Conservation (phyloP, 2,797 vertebrate species). For the Falco peregrinus region DNA sequence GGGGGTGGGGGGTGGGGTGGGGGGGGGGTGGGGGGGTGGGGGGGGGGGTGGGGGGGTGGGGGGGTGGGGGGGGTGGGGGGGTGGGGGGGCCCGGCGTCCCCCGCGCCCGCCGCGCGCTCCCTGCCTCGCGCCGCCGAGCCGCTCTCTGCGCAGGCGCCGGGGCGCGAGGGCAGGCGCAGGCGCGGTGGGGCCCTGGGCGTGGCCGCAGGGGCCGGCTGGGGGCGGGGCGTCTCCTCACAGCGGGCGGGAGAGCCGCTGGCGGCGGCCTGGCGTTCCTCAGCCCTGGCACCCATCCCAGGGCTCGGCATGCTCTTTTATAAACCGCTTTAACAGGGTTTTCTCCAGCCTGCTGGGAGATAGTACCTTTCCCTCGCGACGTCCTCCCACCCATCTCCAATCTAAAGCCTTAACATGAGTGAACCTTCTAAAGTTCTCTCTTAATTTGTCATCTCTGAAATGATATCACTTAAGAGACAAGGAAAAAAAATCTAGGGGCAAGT, state of each 20-base stretch:
- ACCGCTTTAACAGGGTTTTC: background rate
- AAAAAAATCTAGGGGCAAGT: background rate
- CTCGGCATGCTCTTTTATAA: too few relatives aligned
- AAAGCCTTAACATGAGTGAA: background rate
- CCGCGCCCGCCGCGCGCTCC: accelerated
- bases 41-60: too few relatives aligned
- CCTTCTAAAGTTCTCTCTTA: background rate
- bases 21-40: too few relatives aligned
- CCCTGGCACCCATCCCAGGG: too few relatives aligned
- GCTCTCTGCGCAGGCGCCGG: background rate
- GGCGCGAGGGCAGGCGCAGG: background rate
- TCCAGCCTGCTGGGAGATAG: background rate
- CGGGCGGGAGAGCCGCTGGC: too few relatives aligned
- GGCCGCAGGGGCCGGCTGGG: background rate
- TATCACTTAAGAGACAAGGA: background rate
- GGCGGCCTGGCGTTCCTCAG: too few relatives aligned
- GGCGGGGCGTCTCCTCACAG: background rate
- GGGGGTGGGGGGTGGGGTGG: too few relatives aligned
- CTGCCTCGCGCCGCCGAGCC: accelerated
- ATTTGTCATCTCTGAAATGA: background rate
- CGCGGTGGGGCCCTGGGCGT: background rate
- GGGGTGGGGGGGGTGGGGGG: too few relatives aligned
- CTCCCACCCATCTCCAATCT: background rate
- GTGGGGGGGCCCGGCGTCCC: too few relatives aligned
- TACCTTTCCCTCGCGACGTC: background rate